Evolutionary conservation across 2,797 vertebrate species (phyloP).

Genomic region (Dallia pectoralis): DNA sequence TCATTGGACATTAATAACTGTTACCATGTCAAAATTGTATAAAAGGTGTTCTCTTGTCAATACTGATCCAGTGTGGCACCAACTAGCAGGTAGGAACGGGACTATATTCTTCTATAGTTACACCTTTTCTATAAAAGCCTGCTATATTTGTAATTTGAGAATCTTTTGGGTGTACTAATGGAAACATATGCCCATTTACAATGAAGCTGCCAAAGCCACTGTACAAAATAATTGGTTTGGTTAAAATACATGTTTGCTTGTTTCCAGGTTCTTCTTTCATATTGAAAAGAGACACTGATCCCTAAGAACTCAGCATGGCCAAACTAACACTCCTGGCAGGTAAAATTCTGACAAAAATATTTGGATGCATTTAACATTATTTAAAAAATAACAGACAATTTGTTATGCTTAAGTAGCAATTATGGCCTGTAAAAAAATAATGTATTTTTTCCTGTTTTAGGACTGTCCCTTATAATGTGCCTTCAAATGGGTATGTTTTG

Average conservation of each 20-base stretch:
- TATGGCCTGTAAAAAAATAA: neutral
- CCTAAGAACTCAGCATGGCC: constrained; percentile 43
- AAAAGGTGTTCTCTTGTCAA: neutral
- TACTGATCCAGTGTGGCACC: neutral
- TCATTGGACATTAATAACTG: neutral
- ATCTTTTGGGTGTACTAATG: neutral
- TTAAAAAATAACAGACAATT: neutral
- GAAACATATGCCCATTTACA: neutral
- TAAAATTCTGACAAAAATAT: constrained; percentile 18
- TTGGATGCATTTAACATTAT: neutral
- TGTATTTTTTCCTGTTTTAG: constrained; percentile 35
- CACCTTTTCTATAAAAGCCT: no score
- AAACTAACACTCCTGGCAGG: constrained; percentile 45
- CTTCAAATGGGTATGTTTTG: constrained; percentile 57
- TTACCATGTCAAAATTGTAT: constrained; percentile 31
- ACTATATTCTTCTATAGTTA: neutral
- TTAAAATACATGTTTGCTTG: neutral
- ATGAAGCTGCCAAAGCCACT: neutral
- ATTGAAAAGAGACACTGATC: neutral
- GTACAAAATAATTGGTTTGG: neutral
- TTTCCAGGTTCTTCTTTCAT: neutral
- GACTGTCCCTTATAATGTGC: constrained; percentile 51
- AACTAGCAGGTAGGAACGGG: constrained; percentile 24
- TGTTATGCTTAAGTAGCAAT: neutral
- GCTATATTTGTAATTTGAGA: neutral